These are phyloP conservation scores for Drosophila limbata DNA, from an alignment of 2,888 invertebrate genomes.

Conservation along the genomic window DNA sequence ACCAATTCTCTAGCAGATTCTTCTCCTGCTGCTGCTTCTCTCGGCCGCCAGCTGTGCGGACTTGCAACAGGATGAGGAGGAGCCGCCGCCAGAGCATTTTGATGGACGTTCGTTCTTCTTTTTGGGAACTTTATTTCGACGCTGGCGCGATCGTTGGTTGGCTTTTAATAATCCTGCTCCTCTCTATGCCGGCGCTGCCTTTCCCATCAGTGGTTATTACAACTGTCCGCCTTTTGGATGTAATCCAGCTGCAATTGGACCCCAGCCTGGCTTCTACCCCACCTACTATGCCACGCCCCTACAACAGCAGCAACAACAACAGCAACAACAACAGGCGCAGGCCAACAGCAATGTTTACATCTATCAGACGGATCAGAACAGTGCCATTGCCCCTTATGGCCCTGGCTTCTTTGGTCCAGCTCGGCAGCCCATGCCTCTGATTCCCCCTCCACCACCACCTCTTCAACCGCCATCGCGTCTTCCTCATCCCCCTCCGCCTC, in stretches of 20 bases:
- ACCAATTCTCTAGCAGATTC: slow-evolving; percentile 11
- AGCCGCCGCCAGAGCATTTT: slow-evolving; percentile 30
- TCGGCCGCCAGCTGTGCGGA: slow-evolving; percentile 16
- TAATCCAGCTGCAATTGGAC: slow-evolving; percentile 53
- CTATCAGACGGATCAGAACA: slow-evolving; percentile 71
- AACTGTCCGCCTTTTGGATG: slow-evolving; percentile 73
- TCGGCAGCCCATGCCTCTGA: slow-evolving; percentile 34
- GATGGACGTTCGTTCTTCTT: slow-evolving; percentile 74
- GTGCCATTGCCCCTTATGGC: slow-evolving; percentile 51
- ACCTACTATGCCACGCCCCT: slow-evolving; percentile 46
- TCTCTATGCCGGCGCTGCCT: slow-evolving; percentile 68
- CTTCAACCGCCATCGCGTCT: slow-evolving; percentile 10
- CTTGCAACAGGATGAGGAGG: slow-evolving; percentile 19
- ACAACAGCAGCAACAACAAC: slow-evolving; percentile 49
- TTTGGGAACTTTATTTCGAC: slow-evolving; percentile 71
- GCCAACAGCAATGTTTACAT: slow-evolving; percentile 75
- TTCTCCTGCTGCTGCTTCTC: slow-evolving; percentile 47
- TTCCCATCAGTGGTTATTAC: slow-evolving; percentile 60
- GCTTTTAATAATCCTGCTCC: slow-evolving; percentile 62
- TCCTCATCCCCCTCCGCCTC: background rate
- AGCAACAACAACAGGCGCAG: slow-evolving; percentile 63
- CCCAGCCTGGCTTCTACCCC: slow-evolving; percentile 60
- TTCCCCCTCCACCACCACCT: slow-evolving; percentile 13
- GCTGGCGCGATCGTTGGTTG: slow-evolving; percentile 77
- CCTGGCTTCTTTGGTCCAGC: slow-evolving; percentile 40